Conservation (phyloP, 2,797 vertebrate species). For the Gouania willdenowi region DNA sequence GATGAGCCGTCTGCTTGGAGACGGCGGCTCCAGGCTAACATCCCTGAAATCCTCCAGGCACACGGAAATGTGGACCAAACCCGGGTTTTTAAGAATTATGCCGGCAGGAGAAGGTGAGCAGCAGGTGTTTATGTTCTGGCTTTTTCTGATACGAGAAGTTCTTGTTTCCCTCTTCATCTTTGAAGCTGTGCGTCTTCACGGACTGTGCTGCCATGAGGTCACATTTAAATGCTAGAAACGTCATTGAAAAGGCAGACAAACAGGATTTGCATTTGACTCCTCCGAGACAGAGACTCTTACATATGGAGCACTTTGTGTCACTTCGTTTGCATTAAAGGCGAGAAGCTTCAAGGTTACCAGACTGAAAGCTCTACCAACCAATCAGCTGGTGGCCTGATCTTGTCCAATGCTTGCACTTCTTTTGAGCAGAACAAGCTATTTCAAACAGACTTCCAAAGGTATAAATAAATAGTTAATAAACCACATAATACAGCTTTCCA, state of each 20-base stretch:
- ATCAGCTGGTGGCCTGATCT: background rate
- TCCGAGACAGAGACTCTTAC: slow-evolving; percentile 10
- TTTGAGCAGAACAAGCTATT: background rate
- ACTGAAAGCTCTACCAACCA: background rate
- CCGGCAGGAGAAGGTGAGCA: background rate
- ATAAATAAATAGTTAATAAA: slow-evolving; percentile 20
- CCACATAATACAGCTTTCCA: slow-evolving; percentile 14
- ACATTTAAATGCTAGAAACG: slow-evolving; percentile 19
- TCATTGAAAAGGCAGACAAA: slow-evolving; percentile 26
- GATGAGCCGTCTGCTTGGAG: slow-evolving; percentile 44
- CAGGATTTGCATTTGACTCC: slow-evolving; percentile 31
- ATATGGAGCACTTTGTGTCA: slow-evolving; percentile 21
- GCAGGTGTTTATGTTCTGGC: slow-evolving; percentile 1
- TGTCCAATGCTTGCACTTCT: slow-evolving; percentile 9
- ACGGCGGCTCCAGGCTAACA: slow-evolving; percentile 27
- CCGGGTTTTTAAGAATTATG: background rate
- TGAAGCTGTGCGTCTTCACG: slow-evolving; percentile 17
- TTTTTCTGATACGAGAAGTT: slow-evolving; percentile 12
- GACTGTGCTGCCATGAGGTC: background rate
- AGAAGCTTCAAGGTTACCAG: background rate
- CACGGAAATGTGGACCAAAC: slow-evolving; percentile 4
- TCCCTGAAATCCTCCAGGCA: slow-evolving; percentile 20
- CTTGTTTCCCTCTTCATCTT: slow-evolving; percentile 18
- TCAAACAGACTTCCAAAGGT: background rate
- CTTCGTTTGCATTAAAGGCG: slow-evolving; percentile 18